Percentiles rank a stretch among this genome's conserved stretches.
phyloP scores from a whole-genome alignment of 2,113 vertebrate species.

The Hylia prasina region DNA sequence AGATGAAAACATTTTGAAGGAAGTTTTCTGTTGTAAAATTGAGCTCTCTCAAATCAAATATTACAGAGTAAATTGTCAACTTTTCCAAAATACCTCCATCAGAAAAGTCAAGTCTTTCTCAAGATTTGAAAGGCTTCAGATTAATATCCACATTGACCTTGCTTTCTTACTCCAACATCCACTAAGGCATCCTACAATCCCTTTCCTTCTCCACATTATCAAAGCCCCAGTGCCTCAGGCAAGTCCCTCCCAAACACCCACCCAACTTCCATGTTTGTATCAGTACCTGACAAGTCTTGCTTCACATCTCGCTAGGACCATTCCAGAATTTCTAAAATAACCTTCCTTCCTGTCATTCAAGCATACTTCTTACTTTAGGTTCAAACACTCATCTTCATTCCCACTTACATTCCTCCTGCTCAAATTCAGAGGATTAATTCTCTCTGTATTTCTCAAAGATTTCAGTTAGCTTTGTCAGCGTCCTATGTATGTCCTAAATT shows the following conservation, averaged over 20 bases:
- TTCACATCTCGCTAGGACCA: neutral
- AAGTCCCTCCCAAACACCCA: neutral
- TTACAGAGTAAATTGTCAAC: neutral
- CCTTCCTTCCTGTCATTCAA: neutral
- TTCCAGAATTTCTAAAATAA: neutral
- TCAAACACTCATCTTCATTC: neutral
- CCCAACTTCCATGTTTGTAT: neutral
- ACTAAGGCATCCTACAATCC: neutral
- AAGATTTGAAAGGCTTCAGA: neutral
- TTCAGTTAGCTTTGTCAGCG: neutral
- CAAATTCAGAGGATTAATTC: neutral
- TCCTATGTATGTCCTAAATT: accelerated
- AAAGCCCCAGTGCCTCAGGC: neutral
- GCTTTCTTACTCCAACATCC: neutral
- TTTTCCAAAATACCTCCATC: neutral
- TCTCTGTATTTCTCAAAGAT: neutral
- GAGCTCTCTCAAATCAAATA: neutral
- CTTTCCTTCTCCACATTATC: neutral
- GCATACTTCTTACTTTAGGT: neutral
- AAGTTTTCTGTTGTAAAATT: neutral
- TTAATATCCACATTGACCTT: neutral
- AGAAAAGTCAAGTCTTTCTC: neutral
- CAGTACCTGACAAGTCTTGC: neutral
- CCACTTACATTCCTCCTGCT: neutral
- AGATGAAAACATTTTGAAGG: neutral